These are phyloP conservation scores for Metridium senile DNA, from an alignment of 92 coral and sea anemone species.

Conservation along the genomic window DNA sequence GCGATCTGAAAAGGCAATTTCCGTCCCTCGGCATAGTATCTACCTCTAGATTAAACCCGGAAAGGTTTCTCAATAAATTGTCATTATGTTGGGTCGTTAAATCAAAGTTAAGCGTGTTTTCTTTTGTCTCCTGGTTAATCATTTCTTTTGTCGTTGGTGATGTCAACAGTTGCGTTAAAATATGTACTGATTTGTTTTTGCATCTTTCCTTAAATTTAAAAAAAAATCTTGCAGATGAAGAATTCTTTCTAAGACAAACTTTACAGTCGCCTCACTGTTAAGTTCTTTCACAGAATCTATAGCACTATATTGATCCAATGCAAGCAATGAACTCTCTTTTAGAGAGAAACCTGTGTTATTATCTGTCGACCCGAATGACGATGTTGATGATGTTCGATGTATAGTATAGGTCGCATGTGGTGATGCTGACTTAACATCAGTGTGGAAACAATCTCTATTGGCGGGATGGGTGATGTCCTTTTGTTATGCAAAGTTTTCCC, in stretches of 20 bases:
- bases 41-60: slow-evolving; percentile 55
- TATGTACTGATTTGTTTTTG: slow-evolving; percentile 62
- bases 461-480: slow-evolving; percentile 38
- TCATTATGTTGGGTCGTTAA: slow-evolving; percentile 41
- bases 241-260: slow-evolving; percentile 58
- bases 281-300: slow-evolving; percentile 45
- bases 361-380: not conserved
- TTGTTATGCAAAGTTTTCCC: slow-evolving; percentile 19
- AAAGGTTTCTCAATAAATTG: slow-evolving; percentile 43
- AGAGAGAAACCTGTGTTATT: not conserved
- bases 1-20: slow-evolving; percentile 58
- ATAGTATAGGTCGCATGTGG: not conserved
- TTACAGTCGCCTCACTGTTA: slow-evolving; percentile 44
- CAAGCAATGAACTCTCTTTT: not conserved
- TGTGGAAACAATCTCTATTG: slow-evolving; percentile 26
- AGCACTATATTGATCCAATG: slow-evolving; percentile 12
- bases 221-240: slow-evolving; percentile 71
- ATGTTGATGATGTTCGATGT: no score
- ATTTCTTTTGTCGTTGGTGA: not conserved
- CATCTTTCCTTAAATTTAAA: slow-evolving; percentile 38
- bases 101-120: slow-evolving; percentile 5
- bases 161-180: slow-evolving; percentile 38
- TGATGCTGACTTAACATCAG: not conserved
- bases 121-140: slow-evolving; percentile 6
- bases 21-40: slow-evolving; percentile 58